Evolutionary conservation across 2,113 vertebrate genomes (phyloP).

Genomic region (Muntiacus reevesi): DNA sequence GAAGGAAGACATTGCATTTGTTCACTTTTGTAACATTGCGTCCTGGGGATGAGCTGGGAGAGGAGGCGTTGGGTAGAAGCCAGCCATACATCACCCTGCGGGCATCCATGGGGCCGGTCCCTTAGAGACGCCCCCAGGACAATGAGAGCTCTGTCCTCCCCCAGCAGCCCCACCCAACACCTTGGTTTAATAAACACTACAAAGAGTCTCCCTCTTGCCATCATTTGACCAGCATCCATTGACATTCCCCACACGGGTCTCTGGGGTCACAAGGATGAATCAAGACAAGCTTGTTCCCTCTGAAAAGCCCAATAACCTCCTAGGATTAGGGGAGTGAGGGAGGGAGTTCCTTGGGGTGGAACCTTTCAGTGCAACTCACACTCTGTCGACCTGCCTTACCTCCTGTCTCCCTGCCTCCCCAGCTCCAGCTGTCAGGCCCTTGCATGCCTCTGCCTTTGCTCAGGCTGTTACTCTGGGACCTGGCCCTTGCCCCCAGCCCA

Average conservation of each 20-base stretch:
- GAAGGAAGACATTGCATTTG: neutral
- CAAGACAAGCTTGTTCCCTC: neutral
- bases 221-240: neutral
- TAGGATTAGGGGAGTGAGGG: neutral
- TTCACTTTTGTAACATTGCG: slow-evolving; percentile 62
- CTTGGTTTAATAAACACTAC: slow-evolving; percentile 52
- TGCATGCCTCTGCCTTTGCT: neutral
- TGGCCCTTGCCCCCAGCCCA: neutral
- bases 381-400: fast-evolving
- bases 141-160: neutral
- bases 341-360: neutral
- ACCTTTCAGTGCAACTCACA: neutral
- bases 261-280: neutral
- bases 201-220: neutral
- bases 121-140: neutral
- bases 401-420: neutral
- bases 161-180: neutral
- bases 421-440: neutral
- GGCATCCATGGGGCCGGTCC: neutral
- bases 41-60: neutral
- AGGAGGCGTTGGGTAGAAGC: neutral
- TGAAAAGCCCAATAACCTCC: neutral
- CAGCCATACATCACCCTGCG: neutral
- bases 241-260: neutral
- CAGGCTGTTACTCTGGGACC: neutral